Base-by-base conservation (phyloP, 1,140 invertebrate genomes). In the Cataglyphis hispanica region DNA sequence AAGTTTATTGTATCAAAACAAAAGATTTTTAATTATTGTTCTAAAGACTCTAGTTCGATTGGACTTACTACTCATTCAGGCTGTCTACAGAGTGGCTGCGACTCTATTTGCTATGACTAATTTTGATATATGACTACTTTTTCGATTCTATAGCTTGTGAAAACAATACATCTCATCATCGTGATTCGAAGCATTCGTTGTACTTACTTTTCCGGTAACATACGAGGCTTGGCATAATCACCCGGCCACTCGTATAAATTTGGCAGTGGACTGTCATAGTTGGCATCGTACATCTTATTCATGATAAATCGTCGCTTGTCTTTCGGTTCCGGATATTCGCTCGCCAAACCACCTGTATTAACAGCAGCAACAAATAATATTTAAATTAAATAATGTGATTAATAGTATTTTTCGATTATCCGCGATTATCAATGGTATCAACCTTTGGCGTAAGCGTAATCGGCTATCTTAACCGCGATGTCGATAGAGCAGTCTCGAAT, bases 281-380 rank as follows among this genome's bases (percentile, higher is more conserved):
- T 96, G 86, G 96, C 97, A 93, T 97, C 97, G 93, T 98, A 98
- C 95, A 98, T 96, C 92, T 97, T 97, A 88, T 96, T 96, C 84
- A 96, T 95, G 43, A 98, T 96, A 93, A 97, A 98, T 87, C 96
- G 95, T 61, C 96, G 93, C 91, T 98, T 96, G 92, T 98, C 96
- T 87, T 96, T 96, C 84, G 98, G 98, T 94, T 98, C 97, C 0
- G 98, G 98, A 94, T 98, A 98, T 46, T 97, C 96, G 37, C 97
- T 98, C 10, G 98, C 98, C 86, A 98, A 95, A 91, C 97, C 98
- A 89, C 91, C 95, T 95, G 64, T 50, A 46, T 37, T 74, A 37
- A 25, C 16, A 4, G 4, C 25, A 27, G 40, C 6, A 19, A 77
- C 22, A 63, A 2, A 25, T 64, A 50, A 60, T 50, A 75, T 31